A percentile compares a stretch with the other conserved stretches of the same genome.
Conservation (phyloP, 2,888 invertebrate species). For the Eueremaeus valkanovi region DNA sequence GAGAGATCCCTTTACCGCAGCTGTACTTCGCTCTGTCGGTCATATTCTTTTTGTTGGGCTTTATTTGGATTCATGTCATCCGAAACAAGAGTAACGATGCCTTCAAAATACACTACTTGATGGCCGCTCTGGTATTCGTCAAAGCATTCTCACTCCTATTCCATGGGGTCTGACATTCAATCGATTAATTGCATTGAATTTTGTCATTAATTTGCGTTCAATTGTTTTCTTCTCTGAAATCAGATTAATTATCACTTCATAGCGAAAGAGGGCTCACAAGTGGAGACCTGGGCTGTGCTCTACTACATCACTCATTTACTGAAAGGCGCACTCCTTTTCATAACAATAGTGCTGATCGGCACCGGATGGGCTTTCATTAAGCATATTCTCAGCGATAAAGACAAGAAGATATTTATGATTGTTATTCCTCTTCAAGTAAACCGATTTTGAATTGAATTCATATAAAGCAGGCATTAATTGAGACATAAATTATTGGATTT, state of each 20-base stretch:
- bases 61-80: constrained; percentile 86
- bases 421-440: constrained; percentile 90
- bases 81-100: constrained; percentile 66
- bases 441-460: constrained; percentile 32
- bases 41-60: constrained; percentile 79
- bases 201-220: neutral
- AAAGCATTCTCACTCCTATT: constrained; percentile 89
- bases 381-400: constrained; percentile 89
- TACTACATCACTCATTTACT: constrained; percentile 97
- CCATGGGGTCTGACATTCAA: constrained; percentile 63
- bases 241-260: constrained; percentile 72
- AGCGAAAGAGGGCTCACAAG: constrained; percentile 82
- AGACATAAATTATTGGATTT: constrained; percentile 25
- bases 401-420: constrained; percentile 95
- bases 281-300: constrained; percentile 94
- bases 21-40: constrained; percentile 84
- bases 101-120: constrained; percentile 92
- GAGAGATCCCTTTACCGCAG: constrained; percentile 90
- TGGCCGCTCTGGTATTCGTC: constrained; percentile 86
- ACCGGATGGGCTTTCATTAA: constrained; percentile 99
- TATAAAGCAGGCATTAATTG: too few relatives aligned
- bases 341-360: constrained; percentile 91
- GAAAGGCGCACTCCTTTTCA: constrained; percentile 87
- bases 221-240: neutral
- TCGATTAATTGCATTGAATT: constrained; percentile 22